These are phyloP conservation scores for Lepidotrigona ventralis DNA, from an alignment of 1,140 invertebrate genomes.

Conservation along the genomic window DNA sequence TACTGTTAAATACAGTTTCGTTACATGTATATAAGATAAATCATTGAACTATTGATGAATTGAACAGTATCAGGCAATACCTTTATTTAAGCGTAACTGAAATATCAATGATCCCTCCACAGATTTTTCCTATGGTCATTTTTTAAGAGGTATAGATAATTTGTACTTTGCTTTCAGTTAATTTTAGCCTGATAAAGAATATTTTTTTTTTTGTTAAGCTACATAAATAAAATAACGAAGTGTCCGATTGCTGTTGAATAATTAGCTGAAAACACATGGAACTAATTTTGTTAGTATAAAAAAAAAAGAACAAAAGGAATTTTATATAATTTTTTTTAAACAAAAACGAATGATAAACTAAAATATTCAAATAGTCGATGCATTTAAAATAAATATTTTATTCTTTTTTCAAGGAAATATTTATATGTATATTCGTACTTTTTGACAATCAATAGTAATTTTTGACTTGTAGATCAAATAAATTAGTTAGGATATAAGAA, in stretches of 20 bases:
- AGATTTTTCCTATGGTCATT: constrained; percentile 5
- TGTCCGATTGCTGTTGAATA: not conserved
- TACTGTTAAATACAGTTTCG: not conserved
- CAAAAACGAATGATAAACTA: not conserved
- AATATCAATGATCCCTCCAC: not conserved
- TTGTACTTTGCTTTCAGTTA: not conserved
- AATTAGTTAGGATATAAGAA: not conserved
- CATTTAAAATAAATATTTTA: not conserved
- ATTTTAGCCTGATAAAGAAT: not conserved
- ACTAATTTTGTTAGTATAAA: constrained; percentile 4
- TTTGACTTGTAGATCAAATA: constrained; percentile 30
- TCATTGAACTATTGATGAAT: not conserved
- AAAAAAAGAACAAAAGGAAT: not conserved
- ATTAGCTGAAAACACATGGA: not conserved
- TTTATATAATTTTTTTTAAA: not conserved
- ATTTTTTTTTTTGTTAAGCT: constrained; percentile 3
- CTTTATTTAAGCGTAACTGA: not conserved
- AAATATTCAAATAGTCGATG: not conserved
- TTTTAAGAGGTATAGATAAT: not conserved
- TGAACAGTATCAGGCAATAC: not conserved
- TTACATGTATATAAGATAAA: not conserved
- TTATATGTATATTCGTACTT: constrained; percentile 39
- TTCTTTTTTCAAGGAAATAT: not conserved
- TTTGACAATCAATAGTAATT: not conserved
- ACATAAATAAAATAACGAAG: not conserved